Conservation (phyloP, 2,888 invertebrate genomes). For the Pteria penguin region DNA sequence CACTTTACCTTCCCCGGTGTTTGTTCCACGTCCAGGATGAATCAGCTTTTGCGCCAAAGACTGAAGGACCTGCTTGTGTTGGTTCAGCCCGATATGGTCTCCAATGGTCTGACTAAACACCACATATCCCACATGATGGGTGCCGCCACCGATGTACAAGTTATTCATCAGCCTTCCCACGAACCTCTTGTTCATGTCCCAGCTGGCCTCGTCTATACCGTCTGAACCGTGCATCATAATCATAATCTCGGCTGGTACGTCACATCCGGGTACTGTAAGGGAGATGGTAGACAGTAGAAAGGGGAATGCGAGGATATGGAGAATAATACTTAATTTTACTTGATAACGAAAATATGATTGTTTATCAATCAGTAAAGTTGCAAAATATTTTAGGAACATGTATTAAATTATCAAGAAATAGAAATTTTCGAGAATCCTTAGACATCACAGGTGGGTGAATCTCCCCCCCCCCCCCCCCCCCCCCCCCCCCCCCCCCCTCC, state of each 20-base stretch:
- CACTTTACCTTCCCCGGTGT: slow-evolving; percentile 48
- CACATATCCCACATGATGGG: slow-evolving; percentile 59
- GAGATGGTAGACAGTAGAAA: too few species aligned
- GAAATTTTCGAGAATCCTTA: too few species aligned
- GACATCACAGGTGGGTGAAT: too few species aligned
- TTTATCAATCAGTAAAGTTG: too few species aligned
- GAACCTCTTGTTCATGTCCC: slow-evolving; percentile 65
- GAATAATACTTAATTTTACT: too few species aligned
- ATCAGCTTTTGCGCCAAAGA: slow-evolving; percentile 44
- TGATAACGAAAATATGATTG: too few species aligned
- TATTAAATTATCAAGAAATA: too few species aligned
- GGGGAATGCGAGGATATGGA: too few species aligned
- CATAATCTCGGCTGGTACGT: slow-evolving; percentile 63
- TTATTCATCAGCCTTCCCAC: slow-evolving; percentile 67
- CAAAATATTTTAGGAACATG: too few species aligned
- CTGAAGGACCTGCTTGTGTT: slow-evolving; percentile 29
- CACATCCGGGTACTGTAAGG: slow-evolving; percentile 38
- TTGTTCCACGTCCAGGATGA: slow-evolving; percentile 50
- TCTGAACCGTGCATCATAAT: slow-evolving; percentile 66
- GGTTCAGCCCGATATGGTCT: slow-evolving; percentile 53
- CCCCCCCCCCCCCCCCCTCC: too few species aligned
- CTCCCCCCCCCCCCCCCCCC: too few species aligned
- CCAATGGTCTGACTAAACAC: slow-evolving; percentile 61
- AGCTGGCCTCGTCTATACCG: slow-evolving; percentile 59
- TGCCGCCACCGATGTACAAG: slow-evolving; percentile 44